These are phyloP conservation scores for Silvanus unidentatus DNA, from an alignment of 2,888 invertebrate genomes.

Conservation along the genomic window DNA sequence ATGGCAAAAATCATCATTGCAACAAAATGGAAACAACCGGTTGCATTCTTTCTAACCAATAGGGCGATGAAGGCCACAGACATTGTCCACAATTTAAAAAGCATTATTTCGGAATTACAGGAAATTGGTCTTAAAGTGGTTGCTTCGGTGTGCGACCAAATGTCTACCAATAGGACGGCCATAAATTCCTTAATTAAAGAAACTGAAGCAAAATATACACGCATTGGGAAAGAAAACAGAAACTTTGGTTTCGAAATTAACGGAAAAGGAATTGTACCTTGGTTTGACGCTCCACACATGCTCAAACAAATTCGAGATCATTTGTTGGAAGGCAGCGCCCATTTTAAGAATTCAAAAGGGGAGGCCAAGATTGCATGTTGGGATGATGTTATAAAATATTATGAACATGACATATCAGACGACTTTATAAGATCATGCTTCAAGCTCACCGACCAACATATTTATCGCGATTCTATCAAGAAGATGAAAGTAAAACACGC, in stretches of 20 bases:
- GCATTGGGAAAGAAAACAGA: background rate
- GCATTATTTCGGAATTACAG: conserved; percentile 4
- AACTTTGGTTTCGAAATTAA: conserved; percentile 5
- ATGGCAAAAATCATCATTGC: conserved; percentile 7
- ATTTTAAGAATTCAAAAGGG: no score
- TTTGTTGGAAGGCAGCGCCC: background rate
- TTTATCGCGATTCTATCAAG: conserved; percentile 6
- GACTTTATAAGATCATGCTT: no score
- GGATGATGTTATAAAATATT: no score
- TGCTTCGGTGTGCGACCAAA: conserved; percentile 10
- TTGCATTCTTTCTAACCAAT: conserved; percentile 7
- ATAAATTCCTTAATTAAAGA: conserved; percentile 8
- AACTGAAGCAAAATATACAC: background rate
- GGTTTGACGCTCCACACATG: conserved; percentile 12
- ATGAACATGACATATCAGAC: no score
- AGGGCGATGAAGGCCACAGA: conserved; percentile 2
- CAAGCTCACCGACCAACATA: conserved; percentile 7
- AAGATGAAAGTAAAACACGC: conserved; percentile 10
- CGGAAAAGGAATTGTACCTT: conserved; percentile 10
- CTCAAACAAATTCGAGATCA: background rate
- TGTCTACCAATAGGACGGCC: conserved; percentile 5
- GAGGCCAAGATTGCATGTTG: no score
- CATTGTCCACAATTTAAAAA: conserved; percentile 3
- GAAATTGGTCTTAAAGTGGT: conserved; percentile 10
- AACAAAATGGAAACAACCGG: conserved; percentile 13